These are phyloP conservation scores for Linurgus olivaceus DNA, from an alignment of 2,797 vertebrate genomes.

Conservation along the genomic window DNA sequence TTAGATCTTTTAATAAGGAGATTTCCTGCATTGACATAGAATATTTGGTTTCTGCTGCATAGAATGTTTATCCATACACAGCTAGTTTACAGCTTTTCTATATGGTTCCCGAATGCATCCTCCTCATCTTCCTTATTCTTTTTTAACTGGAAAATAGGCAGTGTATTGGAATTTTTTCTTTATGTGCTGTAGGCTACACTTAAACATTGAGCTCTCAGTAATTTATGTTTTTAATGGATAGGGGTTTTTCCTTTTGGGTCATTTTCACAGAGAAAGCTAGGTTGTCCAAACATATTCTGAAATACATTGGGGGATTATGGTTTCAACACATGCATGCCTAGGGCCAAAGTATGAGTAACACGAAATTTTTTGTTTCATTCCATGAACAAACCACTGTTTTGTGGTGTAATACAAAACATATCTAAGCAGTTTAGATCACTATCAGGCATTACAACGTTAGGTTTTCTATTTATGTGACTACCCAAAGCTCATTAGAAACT, in stretches of 20 bases:
- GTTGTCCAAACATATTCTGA: constrained; percentile 78
- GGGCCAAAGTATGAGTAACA: constrained; percentile 80
- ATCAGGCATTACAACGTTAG: constrained; percentile 76
- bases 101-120: constrained; percentile 42
- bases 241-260: constrained; percentile 72
- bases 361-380: constrained; percentile 80
- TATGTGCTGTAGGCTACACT: constrained; percentile 63
- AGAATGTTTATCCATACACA: constrained; percentile 28
- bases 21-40: neutral
- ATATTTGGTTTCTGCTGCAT: constrained; percentile 24
- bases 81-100: constrained; percentile 43
- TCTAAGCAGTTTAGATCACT: constrained; percentile 79
- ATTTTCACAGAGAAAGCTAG: constrained; percentile 72
- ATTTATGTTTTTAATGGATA: constrained; percentile 77
- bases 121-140: constrained; percentile 42
- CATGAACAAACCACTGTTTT: constrained; percentile 80
- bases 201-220: constrained; percentile 73
- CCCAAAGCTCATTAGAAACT: constrained; percentile 76
- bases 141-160: constrained; percentile 53
- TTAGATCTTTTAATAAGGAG: neutral
- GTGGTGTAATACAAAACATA: constrained; percentile 78
- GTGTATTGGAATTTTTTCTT: constrained; percentile 65
- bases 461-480: constrained; percentile 79
- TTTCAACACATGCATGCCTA: constrained; percentile 79
- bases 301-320: constrained; percentile 74